Base-by-base conservation (phyloP, 2,797 vertebrate species). In the Champsocephalus esox region DNA sequence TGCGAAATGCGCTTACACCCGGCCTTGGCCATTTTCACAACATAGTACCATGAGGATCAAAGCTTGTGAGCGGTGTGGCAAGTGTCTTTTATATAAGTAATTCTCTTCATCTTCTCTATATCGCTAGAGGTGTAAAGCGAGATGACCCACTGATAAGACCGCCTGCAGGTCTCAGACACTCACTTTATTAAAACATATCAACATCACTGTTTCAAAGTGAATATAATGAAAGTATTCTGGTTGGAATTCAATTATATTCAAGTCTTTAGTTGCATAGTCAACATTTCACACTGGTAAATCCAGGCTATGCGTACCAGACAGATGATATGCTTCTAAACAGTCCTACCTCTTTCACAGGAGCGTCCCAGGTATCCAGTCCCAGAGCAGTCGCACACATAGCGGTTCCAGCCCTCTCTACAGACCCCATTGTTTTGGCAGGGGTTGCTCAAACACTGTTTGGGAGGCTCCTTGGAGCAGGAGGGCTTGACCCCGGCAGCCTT, bases 321-420 rank as follows among this genome's bases (percentile, higher is more conserved):
- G 19, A 49, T 17, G 3, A 8, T 3, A 2, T 65, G 50, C 2
- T 34, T 50, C 34, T 12, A n/a, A 73, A 65, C 19, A 65, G 56
- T 89, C 95, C 45, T 94, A 99, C 98, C 98, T 97, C 98, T 96
- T 89, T 99, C 98, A 0, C 98, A 99, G 0, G 98, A 98, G 82
- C 96, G 96, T 70, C 98, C 98, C 46, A 99, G 95, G 91, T 95
- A 98, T 41, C 98, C 98, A 0, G 97, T 98, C 66, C 97, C 97
- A 1, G 98, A 97, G 90, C 98, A 99, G 92, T 99, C 98, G 16
- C 98, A 99, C 73, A 99, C 96, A 0, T 98, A 99, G 89, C 98
- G 96, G 93, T 98, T 99, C 98, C 98, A 99, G 73, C 98, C 98
- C 85, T 99, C 98, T 78, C 98, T 94, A 89, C 98, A 99, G 54